phyloP scores from a whole-genome alignment of 2,113 vertebrate species.

The Thamnaconus septentrionalis region DNA sequence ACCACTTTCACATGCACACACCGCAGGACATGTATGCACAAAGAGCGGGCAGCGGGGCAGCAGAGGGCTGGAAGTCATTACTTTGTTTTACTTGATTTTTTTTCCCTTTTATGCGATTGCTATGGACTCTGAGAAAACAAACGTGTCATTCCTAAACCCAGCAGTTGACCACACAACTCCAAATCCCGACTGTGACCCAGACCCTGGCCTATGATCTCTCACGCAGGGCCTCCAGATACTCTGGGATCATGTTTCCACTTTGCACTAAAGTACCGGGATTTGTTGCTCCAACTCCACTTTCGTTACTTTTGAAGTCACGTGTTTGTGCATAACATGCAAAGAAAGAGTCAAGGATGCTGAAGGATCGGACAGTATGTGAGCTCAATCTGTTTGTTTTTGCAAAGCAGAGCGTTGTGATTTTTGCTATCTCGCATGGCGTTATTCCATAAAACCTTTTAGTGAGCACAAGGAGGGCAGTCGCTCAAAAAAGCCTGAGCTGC shows the following conservation, averaged over 20 bases:
- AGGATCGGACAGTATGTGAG: neutral
- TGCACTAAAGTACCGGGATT: neutral
- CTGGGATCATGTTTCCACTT: conserved; percentile 18
- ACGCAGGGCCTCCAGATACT: neutral
- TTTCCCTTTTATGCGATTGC: neutral
- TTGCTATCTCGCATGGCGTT: neutral
- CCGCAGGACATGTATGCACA: no score
- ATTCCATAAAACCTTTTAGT: no score
- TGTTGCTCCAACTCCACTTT: neutral
- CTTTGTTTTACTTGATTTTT: neutral
- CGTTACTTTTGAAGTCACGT: no score
- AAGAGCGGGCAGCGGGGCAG: no score
- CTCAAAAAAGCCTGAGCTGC: no score
- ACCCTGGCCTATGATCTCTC: conserved; percentile 11
- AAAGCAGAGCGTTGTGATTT: no score
- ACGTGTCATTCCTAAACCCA: conserved; percentile 1
- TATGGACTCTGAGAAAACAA: neutral
- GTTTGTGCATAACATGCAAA: no score
- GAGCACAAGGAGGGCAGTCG: no score
- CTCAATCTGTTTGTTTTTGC: neutral
- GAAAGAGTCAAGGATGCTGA: neutral
- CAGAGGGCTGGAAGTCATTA: no score
- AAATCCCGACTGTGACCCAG: conserved; percentile 11
- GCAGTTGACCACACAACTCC: conserved; percentile 9
- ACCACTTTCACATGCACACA: no score